Evolutionary conservation across 2,888 invertebrate genomes (phyloP).

Genomic region (Eulithis prunata): DNA sequence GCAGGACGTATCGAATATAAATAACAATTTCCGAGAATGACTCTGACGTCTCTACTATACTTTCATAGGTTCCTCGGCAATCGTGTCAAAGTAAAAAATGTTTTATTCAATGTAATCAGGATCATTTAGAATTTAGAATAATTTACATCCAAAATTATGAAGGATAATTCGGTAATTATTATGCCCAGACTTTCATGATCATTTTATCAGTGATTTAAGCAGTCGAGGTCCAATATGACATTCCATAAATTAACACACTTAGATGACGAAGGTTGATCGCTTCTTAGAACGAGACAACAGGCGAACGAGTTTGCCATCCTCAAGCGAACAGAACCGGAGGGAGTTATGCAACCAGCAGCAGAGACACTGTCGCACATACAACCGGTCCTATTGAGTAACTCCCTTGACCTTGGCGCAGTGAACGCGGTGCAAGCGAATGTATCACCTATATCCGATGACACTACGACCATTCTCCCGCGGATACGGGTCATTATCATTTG

Average conservation of each 20-base stretch:
- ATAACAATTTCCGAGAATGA: slow-evolving; percentile 20
- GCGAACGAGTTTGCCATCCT: slow-evolving; percentile 41
- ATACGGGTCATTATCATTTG: slow-evolving; percentile 72
- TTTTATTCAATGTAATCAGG: too few relatives aligned
- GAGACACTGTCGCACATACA: slow-evolving; percentile 48
- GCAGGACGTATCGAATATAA: slow-evolving; percentile 7
- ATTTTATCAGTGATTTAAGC: slow-evolving; percentile 23
- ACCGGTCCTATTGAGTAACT: slow-evolving; percentile 70
- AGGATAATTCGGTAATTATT: slow-evolving; percentile 3
- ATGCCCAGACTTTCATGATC: slow-evolving; percentile 25
- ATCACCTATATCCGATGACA: slow-evolving; percentile 51
- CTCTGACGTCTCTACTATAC: slow-evolving; percentile 3
- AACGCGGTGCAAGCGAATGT: slow-evolving; percentile 48
- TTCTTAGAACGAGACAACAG: slow-evolving; percentile 27
- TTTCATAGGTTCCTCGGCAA: neutral
- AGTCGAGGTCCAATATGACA: slow-evolving; percentile 24
- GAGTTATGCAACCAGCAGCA: slow-evolving; percentile 65
- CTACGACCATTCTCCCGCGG: slow-evolving; percentile 62
- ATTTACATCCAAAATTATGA: neutral
- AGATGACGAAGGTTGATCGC: slow-evolving; percentile 11
- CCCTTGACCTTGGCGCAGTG: slow-evolving; percentile 71
- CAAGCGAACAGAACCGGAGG: slow-evolving; percentile 50
- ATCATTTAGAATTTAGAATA: slow-evolving; percentile 11
- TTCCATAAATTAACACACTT: slow-evolving; percentile 6
- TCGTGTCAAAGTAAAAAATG: neutral